Percentiles rank a stretch among this genome's conserved stretches.
phyloP scores from a whole-genome alignment of 64 coral and sea anemone species.

The Acropora yongei region DNA sequence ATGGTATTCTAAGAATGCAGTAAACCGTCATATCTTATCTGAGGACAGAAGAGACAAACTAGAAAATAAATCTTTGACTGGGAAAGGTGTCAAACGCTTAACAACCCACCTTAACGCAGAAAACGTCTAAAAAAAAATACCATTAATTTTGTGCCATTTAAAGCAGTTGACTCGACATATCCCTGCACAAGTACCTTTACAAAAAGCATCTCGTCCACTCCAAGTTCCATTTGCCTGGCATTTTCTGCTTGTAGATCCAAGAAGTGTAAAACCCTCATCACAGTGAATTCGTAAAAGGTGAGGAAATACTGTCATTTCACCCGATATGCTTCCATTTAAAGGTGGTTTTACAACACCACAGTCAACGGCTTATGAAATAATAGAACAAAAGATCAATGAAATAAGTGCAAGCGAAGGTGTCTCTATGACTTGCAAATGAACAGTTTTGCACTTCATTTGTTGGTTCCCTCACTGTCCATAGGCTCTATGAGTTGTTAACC shows the following conservation, averaged over 20 bases:
- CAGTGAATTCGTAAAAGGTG: slow-evolving; percentile 17
- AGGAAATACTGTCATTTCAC: slow-evolving; percentile 40
- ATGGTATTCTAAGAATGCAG: too few species aligned
- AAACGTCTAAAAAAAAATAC: too few species aligned
- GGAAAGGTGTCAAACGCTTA: too few species aligned
- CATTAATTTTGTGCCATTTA: neutral
- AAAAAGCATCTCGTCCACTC: slow-evolving; percentile 37
- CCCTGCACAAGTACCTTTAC: slow-evolving; percentile 41
- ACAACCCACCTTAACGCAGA: too few species aligned
- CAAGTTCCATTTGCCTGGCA: slow-evolving; percentile 66
- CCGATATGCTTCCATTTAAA: slow-evolving; percentile 28
- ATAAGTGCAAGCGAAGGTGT: neutral
- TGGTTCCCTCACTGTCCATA: too few species aligned
- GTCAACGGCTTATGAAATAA: slow-evolving; percentile 34
- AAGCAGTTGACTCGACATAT: neutral
- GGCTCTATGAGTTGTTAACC: too few species aligned
- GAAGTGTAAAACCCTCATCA: slow-evolving; percentile 35
- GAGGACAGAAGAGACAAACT: too few species aligned
- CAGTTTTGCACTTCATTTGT: too few species aligned
- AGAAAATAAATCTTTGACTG: too few species aligned
- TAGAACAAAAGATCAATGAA: too few species aligned
- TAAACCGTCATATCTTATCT: too few species aligned
- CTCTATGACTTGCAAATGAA: too few species aligned
- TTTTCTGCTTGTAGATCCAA: neutral
- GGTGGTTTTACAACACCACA: slow-evolving; percentile 44